phyloP scores from a whole-genome alignment of 2,888 invertebrate species.

The Pollenia amentaria region DNA sequence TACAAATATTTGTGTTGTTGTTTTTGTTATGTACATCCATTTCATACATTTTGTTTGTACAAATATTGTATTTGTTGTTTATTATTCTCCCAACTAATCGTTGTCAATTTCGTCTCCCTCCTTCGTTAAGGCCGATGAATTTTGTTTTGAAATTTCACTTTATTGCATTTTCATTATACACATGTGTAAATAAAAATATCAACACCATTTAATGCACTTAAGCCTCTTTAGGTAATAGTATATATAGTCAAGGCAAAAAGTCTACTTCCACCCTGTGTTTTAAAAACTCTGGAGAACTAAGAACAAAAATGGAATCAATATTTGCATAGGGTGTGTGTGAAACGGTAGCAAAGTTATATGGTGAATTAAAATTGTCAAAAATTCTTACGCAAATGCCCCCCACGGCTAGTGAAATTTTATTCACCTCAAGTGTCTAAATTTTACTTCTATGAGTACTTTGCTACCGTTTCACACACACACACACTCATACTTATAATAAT shows the following conservation, averaged over 20 bases:
- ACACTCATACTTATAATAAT: too few species aligned
- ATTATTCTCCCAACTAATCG: constrained; percentile 58
- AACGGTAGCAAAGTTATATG: too few species aligned
- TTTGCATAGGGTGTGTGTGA: too few species aligned
- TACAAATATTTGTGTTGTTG: constrained; percentile 35
- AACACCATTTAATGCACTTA: constrained; percentile 72
- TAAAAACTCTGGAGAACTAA: too few species aligned
- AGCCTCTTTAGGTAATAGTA: constrained; percentile 39
- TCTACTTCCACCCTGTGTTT: too few species aligned
- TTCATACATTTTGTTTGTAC: constrained; percentile 68
- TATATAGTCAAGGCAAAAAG: background rate
- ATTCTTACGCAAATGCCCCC: too few species aligned
- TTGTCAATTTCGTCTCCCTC: constrained; percentile 71
- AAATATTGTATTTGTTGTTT: constrained; percentile 48
- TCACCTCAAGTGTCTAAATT: too few species aligned
- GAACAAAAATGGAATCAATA: too few species aligned
- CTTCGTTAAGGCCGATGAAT: constrained; percentile 67
- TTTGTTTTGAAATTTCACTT: constrained; percentile 1
- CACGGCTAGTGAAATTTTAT: too few species aligned
- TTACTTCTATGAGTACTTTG: too few species aligned
- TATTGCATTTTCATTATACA: constrained; percentile 27
- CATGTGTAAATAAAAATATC: constrained; percentile 56
- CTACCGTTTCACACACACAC: too few species aligned
- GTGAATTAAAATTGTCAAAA: too few species aligned
- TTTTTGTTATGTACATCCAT: constrained; percentile 76